Evolutionary conservation across 1,140 invertebrate species (phyloP).

Genomic region (Drosophila varians): DNA sequence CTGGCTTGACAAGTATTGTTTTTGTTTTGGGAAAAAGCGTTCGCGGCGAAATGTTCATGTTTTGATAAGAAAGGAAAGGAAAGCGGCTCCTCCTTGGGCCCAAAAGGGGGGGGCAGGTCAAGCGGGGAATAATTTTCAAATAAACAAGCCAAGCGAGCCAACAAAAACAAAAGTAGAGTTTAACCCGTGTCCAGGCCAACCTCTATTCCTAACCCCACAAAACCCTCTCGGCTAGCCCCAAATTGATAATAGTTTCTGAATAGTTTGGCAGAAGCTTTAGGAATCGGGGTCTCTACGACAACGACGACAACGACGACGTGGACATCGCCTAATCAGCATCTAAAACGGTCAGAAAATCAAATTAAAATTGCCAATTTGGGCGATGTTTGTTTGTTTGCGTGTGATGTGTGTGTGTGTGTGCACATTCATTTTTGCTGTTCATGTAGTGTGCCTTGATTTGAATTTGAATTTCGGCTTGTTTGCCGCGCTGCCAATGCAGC

Average conservation of each 20-base stretch:
- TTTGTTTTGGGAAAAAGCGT: constrained; percentile 64
- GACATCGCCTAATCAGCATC: constrained; percentile 64
- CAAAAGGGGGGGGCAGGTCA: constrained; percentile 2
- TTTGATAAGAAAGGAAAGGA: constrained; percentile 69
- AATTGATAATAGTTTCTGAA: constrained; percentile 62
- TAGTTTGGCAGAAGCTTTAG: constrained; percentile 34
- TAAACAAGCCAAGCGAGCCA: constrained; percentile 48
- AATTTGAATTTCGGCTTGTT: constrained; percentile 61
- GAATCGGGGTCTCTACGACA: constrained; percentile 3
- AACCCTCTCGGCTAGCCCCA: background rate
- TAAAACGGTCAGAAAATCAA: constrained; percentile 73
- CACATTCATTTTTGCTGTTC: background rate
- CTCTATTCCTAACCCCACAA: background rate
- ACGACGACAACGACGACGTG: background rate
- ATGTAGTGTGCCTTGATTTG: constrained; percentile 59
- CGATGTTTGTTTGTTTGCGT: too few relatives aligned
- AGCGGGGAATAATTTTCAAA: constrained; percentile 59
- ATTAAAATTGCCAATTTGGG: constrained; percentile 75
- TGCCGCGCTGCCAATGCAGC: constrained; percentile 47
- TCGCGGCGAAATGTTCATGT: constrained; percentile 53
- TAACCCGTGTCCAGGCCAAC: background rate
- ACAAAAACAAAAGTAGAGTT: constrained; percentile 23
- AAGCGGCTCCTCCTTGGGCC: constrained; percentile 2
- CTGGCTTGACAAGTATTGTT: constrained; percentile 35
- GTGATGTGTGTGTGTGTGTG: background rate